phyloP scores from a whole-genome alignment of 2,888 invertebrate genomes.

The Phrixothrix hirtus region DNA sequence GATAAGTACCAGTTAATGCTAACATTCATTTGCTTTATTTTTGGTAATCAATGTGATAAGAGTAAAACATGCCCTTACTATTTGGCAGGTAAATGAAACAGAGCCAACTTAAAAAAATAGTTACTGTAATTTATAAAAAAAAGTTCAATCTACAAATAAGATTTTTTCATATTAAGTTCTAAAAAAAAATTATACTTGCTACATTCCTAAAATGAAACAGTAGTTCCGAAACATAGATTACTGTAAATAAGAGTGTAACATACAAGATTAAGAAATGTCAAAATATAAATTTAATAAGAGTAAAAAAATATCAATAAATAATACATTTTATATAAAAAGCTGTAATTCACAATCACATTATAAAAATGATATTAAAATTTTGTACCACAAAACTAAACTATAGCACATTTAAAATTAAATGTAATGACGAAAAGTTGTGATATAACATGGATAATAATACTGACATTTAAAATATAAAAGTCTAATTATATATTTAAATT shows the following conservation, averaged over 20 bases:
- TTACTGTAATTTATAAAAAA: no score
- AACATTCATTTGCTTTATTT: no score
- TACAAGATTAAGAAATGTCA: constrained; percentile 25
- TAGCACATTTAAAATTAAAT: constrained; percentile 24
- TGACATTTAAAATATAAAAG: constrained; percentile 28
- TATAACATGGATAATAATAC: constrained; percentile 31
- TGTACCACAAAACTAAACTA: constrained; percentile 26
- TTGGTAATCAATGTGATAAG: no score
- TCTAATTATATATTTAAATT: constrained; percentile 21
- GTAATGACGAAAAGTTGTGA: constrained; percentile 17
- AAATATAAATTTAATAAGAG: constrained; percentile 56
- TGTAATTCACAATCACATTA: constrained; percentile 56
- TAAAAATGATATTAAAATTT: constrained; percentile 39
- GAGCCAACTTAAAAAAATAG: no score
- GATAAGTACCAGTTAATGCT: no score
- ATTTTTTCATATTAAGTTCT: no score
- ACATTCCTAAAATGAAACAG: no score
- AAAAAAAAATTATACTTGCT: no score
- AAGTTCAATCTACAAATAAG: no score
- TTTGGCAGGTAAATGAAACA: no score
- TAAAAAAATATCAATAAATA: constrained; percentile 57
- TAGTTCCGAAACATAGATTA: no score
- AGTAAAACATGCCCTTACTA: no score
- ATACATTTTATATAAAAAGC: constrained; percentile 54
- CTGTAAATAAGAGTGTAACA: neutral